Evolutionary conservation across 2,797 vertebrate species (phyloP), one percentile per base, ranked within the genome.

Genomic region (Chelidonichthys spinosus): DNA sequence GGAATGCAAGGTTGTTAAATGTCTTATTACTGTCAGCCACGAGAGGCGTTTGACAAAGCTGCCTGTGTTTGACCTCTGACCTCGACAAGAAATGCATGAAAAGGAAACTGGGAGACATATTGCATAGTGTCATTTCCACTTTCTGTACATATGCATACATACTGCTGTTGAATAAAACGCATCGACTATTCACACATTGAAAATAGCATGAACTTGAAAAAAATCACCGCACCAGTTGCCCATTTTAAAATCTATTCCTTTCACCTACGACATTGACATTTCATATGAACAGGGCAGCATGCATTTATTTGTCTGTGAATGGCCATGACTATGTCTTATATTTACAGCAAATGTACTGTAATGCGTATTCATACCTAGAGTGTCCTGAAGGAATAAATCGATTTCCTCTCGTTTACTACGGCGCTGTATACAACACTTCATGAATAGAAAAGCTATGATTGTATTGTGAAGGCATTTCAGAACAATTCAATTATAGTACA

Each of bases 141-240:
- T 77, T 62, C 36, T 52, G 62, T 77, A 74, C 63, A 78, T 66
- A 83, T 67, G 44, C 68, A 62, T 64, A 66, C 72, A 49, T 46
- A 53, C 44, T 14, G 40, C 68, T 72, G n/a, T 36, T 73, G 62
- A 59, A 67, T 2, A 11, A 6, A 49, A 50, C 7, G 3, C 62
- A 78, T 61, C 77, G 58, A 78, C 68, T 89, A 81, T 87, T 85
- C 81, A 90, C 82, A 71, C 47, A 44, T 9, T 64, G 67, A 59
- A 55, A 46, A 66, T 5, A 58, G 56, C 4, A 25, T 63, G 76
- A 79, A 83, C 82, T 88, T 82, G 78, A 81, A 71, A 62, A 25
- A 53, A 66, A 80, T 66, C 37, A 18, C 18, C 2, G 56, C 53
- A 46, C 14, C 11, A 6, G 8, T 68, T 15, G 11, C n/a, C 42